Evolutionary conservation across 2,797 vertebrate species (phyloP), one percentile per base, ranked within the genome.

Genomic region (Dermochelys coriacea): DNA sequence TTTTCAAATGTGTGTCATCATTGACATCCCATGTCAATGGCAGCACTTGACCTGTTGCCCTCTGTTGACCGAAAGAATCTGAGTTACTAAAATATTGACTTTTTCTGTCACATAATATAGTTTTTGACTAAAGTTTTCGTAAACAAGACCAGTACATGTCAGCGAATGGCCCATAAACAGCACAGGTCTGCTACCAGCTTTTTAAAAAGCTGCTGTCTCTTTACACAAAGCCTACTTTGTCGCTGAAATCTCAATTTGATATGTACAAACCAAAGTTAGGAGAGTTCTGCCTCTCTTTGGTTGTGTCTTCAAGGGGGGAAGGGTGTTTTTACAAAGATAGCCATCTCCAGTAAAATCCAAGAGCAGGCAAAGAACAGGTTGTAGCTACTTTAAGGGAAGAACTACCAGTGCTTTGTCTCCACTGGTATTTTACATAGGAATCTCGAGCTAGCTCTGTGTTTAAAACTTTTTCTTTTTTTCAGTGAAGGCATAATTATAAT

Each of bases 281-380:
- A 92, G 80, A 41, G 89, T 79, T 74, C 29, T 0, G 0, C 45
- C 92, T 19, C 59, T 21, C 85, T 89, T 49, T 51, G 80, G 12
- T 71, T 0, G 0, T 5, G 21, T 50, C 74, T 92, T 85, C 0
- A 0, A 0, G 31, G 23, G 90, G 52, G 19, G 19, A 10, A 11
- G 61, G 18, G 18, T 68, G 5, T 80, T 90, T 75, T 29, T 78
- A 78, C 82, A 2, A 8, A 25, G 78, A 4, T 84, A 74, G 19
- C 90, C 2, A 0, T 82, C 61, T 47, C 54, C 1, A 51, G 84
- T 88, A 0, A 0, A 1, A 16, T 82, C 41, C 50, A 9, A 50
- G 87, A 74, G 79, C 34, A 87, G 57, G 8, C 3, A 37, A n/a
- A 55, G 47, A 50, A 14, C 0, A 1, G 47, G 1, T 85, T 75